phyloP scores from a whole-genome alignment of 2,797 vertebrate genomes.

The Apogon hyalosoma region DNA sequence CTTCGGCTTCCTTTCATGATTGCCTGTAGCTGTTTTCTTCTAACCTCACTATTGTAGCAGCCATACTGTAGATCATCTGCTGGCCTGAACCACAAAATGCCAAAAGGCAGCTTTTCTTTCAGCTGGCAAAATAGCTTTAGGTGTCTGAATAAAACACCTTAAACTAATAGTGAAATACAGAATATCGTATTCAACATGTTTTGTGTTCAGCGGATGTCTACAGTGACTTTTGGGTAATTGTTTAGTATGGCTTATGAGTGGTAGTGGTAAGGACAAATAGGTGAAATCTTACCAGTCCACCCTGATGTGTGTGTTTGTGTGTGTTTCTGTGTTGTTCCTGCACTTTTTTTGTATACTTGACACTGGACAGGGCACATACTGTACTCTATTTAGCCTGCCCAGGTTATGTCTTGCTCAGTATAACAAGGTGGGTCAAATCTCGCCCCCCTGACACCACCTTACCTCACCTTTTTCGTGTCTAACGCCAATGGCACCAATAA shows the following conservation, averaged over 20 bases:
- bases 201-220: constrained; percentile 66
- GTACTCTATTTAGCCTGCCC: constrained; percentile 59
- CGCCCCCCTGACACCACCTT: constrained; percentile 58
- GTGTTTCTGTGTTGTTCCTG: constrained; percentile 69
- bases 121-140: constrained; percentile 75
- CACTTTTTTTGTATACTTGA: constrained; percentile 67
- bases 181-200: constrained; percentile 67
- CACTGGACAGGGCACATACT: constrained; percentile 57
- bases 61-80: constrained; percentile 79
- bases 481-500: constrained; percentile 51
- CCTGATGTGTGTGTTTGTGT: constrained; percentile 61
- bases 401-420: constrained; percentile 50
- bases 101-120: constrained; percentile 70
- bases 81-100: constrained; percentile 67
- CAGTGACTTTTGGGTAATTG: constrained; percentile 65
- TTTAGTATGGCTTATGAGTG: constrained; percentile 59
- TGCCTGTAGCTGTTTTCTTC: constrained; percentile 74
- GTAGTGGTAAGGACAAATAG: constrained; percentile 54
- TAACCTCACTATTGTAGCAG: constrained; percentile 82
- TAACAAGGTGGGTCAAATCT: constrained; percentile 63
- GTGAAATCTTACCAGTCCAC: constrained; percentile 54
- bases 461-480: constrained; percentile 73
- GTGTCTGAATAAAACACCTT: constrained; percentile 62
- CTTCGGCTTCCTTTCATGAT: constrained; percentile 61
- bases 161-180: constrained; percentile 59